Percentiles rank a stretch among this genome's conserved stretches.
phyloP scores from a whole-genome alignment of 2,797 vertebrate genomes.

The Pseudopleuronectes americanus region DNA sequence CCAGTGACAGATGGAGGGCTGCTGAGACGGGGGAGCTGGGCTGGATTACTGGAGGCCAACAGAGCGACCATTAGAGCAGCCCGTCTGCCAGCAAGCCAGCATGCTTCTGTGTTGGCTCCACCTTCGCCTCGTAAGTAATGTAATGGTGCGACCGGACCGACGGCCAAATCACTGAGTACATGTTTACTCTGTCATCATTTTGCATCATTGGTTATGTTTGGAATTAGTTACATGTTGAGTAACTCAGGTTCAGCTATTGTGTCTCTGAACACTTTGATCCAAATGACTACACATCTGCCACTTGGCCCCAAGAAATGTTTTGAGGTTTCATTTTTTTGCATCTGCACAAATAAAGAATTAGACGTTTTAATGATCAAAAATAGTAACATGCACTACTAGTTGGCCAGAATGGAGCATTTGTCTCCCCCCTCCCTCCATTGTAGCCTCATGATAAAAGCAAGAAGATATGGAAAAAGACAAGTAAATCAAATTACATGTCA shows the following conservation, averaged over 20 bases:
- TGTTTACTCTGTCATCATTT: constrained; percentile 55
- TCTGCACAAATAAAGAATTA: too few species aligned
- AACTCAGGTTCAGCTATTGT: constrained; percentile 22
- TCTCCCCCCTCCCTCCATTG: neutral
- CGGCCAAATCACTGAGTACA: constrained; percentile 62
- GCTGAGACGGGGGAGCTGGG: constrained; percentile 62
- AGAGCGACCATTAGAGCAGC: constrained; percentile 66
- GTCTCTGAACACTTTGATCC: constrained; percentile 5
- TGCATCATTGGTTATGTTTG: constrained; percentile 46
- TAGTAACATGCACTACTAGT: neutral
- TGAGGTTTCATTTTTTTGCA: neutral
- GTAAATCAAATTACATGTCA: too few species aligned
- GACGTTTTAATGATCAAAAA: neutral
- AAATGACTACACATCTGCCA: too few species aligned
- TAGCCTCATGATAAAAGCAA: neutral
- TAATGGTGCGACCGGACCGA: constrained; percentile 38
- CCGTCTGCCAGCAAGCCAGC: constrained; percentile 56
- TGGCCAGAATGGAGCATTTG: neutral
- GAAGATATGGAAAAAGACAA: too few species aligned
- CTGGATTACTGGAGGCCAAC: constrained; percentile 70
- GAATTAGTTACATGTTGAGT: constrained; percentile 33
- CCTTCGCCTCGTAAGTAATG: constrained; percentile 62
- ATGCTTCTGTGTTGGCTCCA: constrained; percentile 66
- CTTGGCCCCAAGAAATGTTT: too few species aligned
- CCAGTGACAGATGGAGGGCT: constrained; percentile 80